These are phyloP conservation scores for Chloroclystis v-ata DNA, from an alignment of 2,888 invertebrate genomes.

Conservation along the genomic window DNA sequence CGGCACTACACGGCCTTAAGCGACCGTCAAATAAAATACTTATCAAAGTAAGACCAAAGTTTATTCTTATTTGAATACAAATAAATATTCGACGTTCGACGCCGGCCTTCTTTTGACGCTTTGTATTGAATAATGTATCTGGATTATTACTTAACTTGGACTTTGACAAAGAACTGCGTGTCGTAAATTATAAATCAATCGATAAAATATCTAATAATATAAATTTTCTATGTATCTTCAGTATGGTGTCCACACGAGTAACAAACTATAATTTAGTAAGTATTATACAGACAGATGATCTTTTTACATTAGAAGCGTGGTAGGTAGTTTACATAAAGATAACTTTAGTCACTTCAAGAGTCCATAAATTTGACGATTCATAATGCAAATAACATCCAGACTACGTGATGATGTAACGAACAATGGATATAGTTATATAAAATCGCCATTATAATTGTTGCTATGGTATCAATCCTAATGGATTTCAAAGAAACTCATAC, in stretches of 20 bases:
- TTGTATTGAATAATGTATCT: constrained; percentile 37
- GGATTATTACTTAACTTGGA: constrained; percentile 34
- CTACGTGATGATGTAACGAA: too few relatives aligned
- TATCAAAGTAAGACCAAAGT: background rate
- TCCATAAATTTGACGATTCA: too few relatives aligned
- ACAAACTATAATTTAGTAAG: too few relatives aligned
- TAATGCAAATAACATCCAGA: background rate
- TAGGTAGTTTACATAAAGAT: too few relatives aligned
- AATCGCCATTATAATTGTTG: background rate
- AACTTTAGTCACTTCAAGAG: too few relatives aligned
- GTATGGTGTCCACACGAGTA: too few relatives aligned
- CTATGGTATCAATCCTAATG: background rate
- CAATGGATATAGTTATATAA: too few relatives aligned
- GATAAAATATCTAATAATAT: constrained; percentile 2
- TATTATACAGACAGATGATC: too few relatives aligned
- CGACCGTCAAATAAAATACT: background rate
- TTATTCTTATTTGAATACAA: constrained; percentile 5
- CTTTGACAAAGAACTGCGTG: constrained; percentile 32
- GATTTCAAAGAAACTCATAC: background rate
- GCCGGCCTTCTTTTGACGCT: constrained; percentile 36
- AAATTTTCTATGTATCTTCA: too few relatives aligned
- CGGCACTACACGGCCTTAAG: too few relatives aligned
- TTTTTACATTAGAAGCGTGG: too few relatives aligned
- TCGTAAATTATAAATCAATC: constrained; percentile 16
- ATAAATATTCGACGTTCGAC: constrained; percentile 16